Evolutionary conservation across 2,888 invertebrate genomes (phyloP), one percentile per base, ranked within the genome.

Genomic region (Tachystola acroxantha): DNA sequence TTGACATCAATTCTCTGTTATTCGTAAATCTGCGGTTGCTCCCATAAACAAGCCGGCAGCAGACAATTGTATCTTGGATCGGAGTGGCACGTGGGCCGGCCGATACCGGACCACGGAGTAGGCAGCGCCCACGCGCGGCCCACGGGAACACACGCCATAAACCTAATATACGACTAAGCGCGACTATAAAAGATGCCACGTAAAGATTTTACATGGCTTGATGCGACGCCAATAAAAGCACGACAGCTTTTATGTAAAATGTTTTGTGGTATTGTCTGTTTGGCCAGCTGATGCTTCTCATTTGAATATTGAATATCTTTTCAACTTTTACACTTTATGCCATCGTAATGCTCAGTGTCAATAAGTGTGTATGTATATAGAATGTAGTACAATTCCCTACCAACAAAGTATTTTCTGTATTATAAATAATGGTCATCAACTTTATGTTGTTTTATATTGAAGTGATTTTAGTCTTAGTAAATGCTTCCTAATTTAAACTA

Each of bases 41-140:
- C 64, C 63, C 67, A 74, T 80, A 79, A 80, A 80, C 72, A 69
- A 73, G 77, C 72, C 70, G 56, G 54, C 49, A 67, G 73, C 71
- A 63, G 68, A 77, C 76, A 78, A 80, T 75, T 59, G 70, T 76
- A 81, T 81, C 80, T 75, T 64, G 63, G 64, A 82, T 78, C 82
- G 52, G 47, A 42, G 67, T 38, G 24, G 73, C 77, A 76, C 74
- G 79, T 77, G 80, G 79, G 81, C 71, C 42, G 32, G 13, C 29
- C 20, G 53, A 47, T n/a, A n/a, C 37, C 68, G 61, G 60, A 64
- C 73, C 76, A 75, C 79, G 78, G 79, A 78, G 81, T 73, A 4
- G 76, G n/a, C n/a, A 80, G 76, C 84, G 70, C 85, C 85, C 79
- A 85, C 85, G 76, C 70, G 48, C 60, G 36, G 56, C 65, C 62